Evolutionary conservation across 2,797 vertebrate species (phyloP).

Genomic region (Acridotheres tristis): DNA sequence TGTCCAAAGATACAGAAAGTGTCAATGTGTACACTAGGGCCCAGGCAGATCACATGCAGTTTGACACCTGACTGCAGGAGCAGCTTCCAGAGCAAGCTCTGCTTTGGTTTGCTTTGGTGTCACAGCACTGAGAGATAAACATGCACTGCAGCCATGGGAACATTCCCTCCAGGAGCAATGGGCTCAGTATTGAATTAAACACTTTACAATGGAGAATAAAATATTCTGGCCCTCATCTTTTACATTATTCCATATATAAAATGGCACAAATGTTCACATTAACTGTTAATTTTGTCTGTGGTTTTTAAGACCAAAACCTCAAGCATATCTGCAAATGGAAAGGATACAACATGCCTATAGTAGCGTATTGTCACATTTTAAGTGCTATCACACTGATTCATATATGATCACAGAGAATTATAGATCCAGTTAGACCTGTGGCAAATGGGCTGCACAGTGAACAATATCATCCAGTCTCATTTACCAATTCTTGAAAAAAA

Average conservation of each 20-base stretch:
- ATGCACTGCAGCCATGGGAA: not conserved
- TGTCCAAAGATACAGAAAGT: not conserved
- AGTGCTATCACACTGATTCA: not conserved
- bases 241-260: not conserved
- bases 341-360: not conserved
- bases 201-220: not conserved
- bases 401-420: not conserved
- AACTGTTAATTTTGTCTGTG: not conserved
- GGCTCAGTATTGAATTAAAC: not conserved
- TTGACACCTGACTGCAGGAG: not conserved
- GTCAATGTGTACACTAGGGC: not conserved
- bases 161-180: rapidly evolving
- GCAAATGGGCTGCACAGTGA: not conserved
- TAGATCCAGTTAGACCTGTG: not conserved
- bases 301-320: not conserved
- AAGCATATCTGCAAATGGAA: not conserved
- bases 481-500: not conserved
- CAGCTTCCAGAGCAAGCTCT: not conserved
- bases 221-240: not conserved
- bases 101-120: too few relatives aligned
- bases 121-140: not conserved
- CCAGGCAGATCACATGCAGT: not conserved
- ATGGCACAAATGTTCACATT: not conserved
- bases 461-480: not conserved
- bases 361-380: not conserved